Conservation (phyloP, 1,140 invertebrate genomes). For the Drosophila willistoni region DNA sequence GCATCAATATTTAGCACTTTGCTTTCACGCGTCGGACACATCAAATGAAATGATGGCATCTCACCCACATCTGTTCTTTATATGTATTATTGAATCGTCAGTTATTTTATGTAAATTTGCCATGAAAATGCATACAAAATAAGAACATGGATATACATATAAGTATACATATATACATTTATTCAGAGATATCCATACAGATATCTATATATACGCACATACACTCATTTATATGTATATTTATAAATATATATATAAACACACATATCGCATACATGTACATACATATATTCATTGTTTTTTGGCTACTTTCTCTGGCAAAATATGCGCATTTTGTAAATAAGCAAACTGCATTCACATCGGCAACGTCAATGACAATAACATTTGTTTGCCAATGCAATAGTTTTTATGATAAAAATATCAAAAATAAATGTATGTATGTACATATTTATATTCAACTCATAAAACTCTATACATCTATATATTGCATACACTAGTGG, state of each 20-base stretch:
- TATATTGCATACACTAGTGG: no score
- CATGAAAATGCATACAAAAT: slow-evolving; percentile 10
- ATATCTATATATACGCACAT: no score
- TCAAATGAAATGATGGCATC: neutral
- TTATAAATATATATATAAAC: neutral
- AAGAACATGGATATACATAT: neutral
- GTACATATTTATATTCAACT: neutral
- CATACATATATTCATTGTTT: neutral
- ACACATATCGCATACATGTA: neutral
- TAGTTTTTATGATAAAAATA: slow-evolving; percentile 4
- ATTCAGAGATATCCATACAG: no score
- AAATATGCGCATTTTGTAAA: slow-evolving; percentile 11
- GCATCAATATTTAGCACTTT: slow-evolving; percentile 11
- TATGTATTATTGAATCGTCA: slow-evolving; percentile 8
- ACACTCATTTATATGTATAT: neutral
- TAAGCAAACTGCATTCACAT: slow-evolving; percentile 2
- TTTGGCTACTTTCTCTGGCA: neutral
- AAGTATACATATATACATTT: no score
- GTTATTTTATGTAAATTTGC: slow-evolving; percentile 8
- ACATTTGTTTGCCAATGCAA: neutral
- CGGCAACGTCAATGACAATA: neutral
- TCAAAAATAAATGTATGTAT: neutral
- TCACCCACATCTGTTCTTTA: neutral
- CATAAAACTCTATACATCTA: no score
- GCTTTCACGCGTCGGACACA: slow-evolving; percentile 4